Conservation (phyloP, 2,113 vertebrate genomes). For the Labeo rohita region DNA sequence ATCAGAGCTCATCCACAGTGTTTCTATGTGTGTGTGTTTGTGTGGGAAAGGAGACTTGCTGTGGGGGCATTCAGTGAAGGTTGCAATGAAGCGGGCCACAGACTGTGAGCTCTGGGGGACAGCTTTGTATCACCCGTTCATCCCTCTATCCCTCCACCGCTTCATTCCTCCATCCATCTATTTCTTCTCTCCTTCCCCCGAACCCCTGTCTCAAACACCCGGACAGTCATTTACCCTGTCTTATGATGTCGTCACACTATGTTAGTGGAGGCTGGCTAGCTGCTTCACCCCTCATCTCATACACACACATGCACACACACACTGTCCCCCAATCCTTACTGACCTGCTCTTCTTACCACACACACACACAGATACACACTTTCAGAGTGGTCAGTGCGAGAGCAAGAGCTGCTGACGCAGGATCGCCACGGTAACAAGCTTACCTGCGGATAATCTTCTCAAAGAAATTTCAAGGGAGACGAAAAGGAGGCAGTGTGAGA, state of each 20-base stretch:
- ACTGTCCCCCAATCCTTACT: conserved; percentile 48
- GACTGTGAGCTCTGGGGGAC: conserved; percentile 56
- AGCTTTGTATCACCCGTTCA: conserved; percentile 58
- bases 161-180: conserved; percentile 39
- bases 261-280: conserved; percentile 65
- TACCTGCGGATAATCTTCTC: conserved; percentile 83
- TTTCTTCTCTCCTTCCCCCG: conserved; percentile 44
- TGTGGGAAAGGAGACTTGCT: neutral
- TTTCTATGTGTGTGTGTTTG: conserved; percentile 27
- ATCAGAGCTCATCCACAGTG: conserved; percentile 38
- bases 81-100: conserved; percentile 5
- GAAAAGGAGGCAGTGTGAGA: conserved; percentile 59
- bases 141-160: conserved; percentile 36
- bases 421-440: conserved; percentile 80
- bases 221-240: conserved; percentile 75
- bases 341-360: conserved; percentile 41
- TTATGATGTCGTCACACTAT: conserved; percentile 78
- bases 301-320: neutral
- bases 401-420: conserved; percentile 79
- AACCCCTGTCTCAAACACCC: conserved; percentile 65
- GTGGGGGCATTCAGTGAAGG: neutral
- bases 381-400: conserved; percentile 73
- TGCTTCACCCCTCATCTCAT: neutral
- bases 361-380: conserved; percentile 44
- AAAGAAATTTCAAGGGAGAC: conserved; percentile 80